Conservation (phyloP, 2,888 invertebrate species). For the Ophion slaviceki region DNA sequence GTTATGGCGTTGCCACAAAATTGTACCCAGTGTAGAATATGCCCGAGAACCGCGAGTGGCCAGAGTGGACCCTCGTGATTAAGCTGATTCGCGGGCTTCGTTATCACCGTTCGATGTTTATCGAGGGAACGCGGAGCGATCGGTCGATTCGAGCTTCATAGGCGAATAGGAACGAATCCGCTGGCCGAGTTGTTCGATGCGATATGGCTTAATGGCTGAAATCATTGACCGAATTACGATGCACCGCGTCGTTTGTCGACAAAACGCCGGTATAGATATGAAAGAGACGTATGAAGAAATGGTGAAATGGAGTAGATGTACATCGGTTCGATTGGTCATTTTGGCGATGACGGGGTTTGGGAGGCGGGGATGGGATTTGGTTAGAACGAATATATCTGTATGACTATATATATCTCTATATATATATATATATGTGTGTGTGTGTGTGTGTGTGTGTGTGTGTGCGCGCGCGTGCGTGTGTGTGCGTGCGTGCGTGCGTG, state of each 20-base stretch:
- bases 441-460: too few relatives aligned
- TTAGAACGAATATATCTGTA: background rate
- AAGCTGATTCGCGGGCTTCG: constrained; percentile 63
- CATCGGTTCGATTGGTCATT: background rate
- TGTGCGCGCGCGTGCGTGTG: too few relatives aligned
- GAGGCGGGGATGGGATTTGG: too few relatives aligned
- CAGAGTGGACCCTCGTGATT: constrained; percentile 48
- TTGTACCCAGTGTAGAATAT: background rate
- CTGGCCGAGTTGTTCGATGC: background rate
- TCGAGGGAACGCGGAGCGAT: background rate
- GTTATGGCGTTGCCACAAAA: background rate
- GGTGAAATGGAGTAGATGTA: background rate
- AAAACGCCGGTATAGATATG: background rate
- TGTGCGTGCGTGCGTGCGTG: too few relatives aligned
- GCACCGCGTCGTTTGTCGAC: background rate
- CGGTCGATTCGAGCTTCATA: constrained; percentile 19
- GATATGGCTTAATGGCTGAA: background rate
- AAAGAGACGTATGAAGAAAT: background rate
- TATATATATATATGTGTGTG: too few relatives aligned
- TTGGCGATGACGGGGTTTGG: background rate
- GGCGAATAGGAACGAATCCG: background rate
- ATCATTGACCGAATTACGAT: background rate
- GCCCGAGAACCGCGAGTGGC: background rate
- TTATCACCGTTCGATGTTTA: constrained; percentile 59
- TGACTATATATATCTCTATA: background rate